Conservation (phyloP, 1,140 invertebrate genomes). For the Ephestia elutella region DNA sequence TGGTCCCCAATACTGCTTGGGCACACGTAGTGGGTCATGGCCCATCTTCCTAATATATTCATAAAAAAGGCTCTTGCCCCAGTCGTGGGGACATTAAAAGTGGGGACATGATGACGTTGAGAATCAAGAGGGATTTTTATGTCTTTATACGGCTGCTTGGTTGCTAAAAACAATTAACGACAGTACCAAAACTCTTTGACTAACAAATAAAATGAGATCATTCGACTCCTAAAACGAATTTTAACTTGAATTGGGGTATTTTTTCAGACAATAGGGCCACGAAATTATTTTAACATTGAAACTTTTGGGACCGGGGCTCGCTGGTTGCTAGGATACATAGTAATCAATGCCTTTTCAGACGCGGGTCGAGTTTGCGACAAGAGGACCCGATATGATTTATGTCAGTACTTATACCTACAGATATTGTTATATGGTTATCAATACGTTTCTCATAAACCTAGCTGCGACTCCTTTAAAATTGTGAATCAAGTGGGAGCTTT, state of each 20-base stretch:
- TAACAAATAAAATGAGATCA: background rate
- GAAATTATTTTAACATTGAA: constrained; percentile 5
- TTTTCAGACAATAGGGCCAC: constrained; percentile 2
- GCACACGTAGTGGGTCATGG: too few species aligned
- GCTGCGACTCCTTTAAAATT: too few species aligned
- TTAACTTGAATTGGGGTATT: background rate
- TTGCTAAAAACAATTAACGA: too few species aligned
- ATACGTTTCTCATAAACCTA: too few species aligned
- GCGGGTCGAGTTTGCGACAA: background rate
- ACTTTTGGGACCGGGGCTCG: background rate
- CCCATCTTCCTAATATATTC: too few species aligned
- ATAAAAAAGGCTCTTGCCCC: too few species aligned
- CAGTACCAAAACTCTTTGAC: background rate
- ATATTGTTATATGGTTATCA: background rate
- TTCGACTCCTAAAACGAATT: background rate
- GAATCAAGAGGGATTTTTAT: too few species aligned
- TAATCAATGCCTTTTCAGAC: constrained; percentile 1
- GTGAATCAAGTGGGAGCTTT: too few species aligned
- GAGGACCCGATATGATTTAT: background rate
- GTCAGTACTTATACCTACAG: background rate
- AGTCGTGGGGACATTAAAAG: too few species aligned
- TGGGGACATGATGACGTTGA: too few species aligned
- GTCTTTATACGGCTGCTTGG: too few species aligned
- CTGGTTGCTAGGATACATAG: background rate
- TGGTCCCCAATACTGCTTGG: too few species aligned